phyloP scores from a whole-genome alignment of 2,888 invertebrate genomes.

The Polydrusus cervinus region DNA sequence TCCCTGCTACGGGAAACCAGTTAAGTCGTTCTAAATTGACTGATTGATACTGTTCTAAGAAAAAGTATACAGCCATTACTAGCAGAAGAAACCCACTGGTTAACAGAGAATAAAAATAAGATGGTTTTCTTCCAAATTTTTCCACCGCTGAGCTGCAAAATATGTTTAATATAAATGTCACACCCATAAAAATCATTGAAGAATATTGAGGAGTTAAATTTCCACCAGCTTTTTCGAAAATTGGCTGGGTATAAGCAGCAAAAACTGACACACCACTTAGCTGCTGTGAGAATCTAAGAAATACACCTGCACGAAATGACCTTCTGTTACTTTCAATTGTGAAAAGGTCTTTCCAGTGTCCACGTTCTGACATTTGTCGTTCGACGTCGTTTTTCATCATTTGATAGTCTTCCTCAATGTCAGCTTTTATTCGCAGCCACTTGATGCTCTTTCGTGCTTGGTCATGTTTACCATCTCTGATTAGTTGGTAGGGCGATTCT shows the following conservation, averaged over 20 bases:
- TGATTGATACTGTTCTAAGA: conserved; percentile 56
- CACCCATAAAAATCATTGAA: conserved; percentile 61
- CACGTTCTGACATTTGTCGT: conserved; percentile 65
- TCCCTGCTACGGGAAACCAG: conserved; percentile 64
- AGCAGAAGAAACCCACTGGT: conserved; percentile 53
- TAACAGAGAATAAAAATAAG: conserved; percentile 62
- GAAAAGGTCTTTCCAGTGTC: conserved; percentile 63
- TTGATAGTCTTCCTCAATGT: conserved; percentile 61
- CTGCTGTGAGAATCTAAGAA: conserved; percentile 64
- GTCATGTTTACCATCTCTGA: conserved; percentile 60
- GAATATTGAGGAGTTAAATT: conserved; percentile 62
- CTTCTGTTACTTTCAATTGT: conserved; percentile 62
- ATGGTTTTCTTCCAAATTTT: conserved; percentile 61
- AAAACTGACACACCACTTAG: conserved; percentile 63
- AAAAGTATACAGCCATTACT: conserved; percentile 59
- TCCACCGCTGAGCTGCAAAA: conserved; percentile 59
- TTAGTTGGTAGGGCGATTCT: conserved; percentile 70
- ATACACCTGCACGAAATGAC: conserved; percentile 62
- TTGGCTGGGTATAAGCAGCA: conserved; percentile 62
- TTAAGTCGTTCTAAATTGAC: conserved; percentile 54
- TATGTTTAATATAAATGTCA: conserved; percentile 54
- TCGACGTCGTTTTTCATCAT: conserved; percentile 61
- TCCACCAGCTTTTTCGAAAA: conserved; percentile 66
- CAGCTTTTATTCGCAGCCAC: conserved; percentile 57
- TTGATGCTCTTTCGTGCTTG: conserved; percentile 61